Evolutionary conservation across 1,140 invertebrate genomes (phyloP), one percentile per base, ranked within the genome.

Genomic region (Tetragonula clypearis): DNA sequence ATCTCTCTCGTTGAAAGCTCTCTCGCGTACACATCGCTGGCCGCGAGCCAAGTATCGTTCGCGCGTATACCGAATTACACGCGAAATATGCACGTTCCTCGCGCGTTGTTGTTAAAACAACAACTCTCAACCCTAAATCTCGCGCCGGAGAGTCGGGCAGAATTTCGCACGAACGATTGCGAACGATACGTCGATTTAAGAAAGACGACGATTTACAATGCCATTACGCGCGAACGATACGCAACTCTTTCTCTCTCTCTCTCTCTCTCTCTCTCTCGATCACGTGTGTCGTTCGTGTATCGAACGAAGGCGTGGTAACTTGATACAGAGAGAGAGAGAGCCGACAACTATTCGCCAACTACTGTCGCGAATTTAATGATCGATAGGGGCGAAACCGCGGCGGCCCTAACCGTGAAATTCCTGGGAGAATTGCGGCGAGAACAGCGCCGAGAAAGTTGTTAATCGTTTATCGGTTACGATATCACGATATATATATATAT

Each of bases 1-100:
- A 89, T 89, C 86, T 89, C 86, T 90, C 86, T 90, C 68, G 88
- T 89, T 87, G 88, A 90, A 89, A 87, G 79, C 82, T 85, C 88
- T 85, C 88, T 86, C 81, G 88, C 79, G 82, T 86, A 86, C 84
- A 81, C 60, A 81, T 85, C 79, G 84, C 60, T 85, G 84, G 84
- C 84, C 35, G 0, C 6, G 14, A 5, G 84, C 84, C 84, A 49
- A 85, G 76, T 35, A 4, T 35, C 73, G 84, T 86, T 89, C 77
- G 65, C 79, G 68, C 77, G 84, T 81, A 85, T 55, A 86, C 84
- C 84, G 55, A 89, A 89, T 89, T 89, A 89, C 86, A 83, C 80
- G 81, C 68, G 77, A 88, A 86, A 86, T 86, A 88, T 49, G 41
- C 41, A 49, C 73, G 76, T 62, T 21, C 76, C 80, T 83, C 60